phyloP scores from a whole-genome alignment of 2,888 invertebrate species.

The Fissipunctia ypsillon region DNA sequence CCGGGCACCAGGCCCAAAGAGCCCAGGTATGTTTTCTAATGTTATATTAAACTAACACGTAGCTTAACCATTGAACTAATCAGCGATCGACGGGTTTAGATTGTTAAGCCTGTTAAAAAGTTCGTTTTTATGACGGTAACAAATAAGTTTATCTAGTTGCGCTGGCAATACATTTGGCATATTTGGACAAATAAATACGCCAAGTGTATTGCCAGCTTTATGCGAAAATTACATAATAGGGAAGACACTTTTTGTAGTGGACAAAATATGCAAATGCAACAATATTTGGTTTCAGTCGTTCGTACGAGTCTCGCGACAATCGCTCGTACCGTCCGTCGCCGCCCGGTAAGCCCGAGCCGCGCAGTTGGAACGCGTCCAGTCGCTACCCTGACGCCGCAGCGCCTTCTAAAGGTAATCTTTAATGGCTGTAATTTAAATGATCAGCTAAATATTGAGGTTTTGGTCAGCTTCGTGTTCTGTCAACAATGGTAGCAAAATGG shows the following conservation, averaged over 20 bases:
- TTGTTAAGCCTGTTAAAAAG: neutral
- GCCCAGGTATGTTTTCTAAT: conserved; percentile 76
- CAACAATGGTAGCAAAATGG: neutral
- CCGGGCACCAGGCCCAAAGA: conserved; percentile 87
- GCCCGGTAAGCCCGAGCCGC: conserved; percentile 84
- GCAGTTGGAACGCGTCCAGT: conserved; percentile 82
- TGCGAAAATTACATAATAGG: neutral
- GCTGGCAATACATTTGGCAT: neutral
- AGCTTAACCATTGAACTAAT: neutral
- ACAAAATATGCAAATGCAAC: neutral
- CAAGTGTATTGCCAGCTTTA: neutral
- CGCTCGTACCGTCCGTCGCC: conserved; percentile 85
- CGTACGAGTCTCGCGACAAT: conserved; percentile 83
- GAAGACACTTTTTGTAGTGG: neutral
- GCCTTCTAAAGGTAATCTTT: conserved; percentile 79
- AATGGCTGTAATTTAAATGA: neutral
- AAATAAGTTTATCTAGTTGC: neutral
- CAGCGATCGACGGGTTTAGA: neutral
- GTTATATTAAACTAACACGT: neutral
- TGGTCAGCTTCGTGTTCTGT: neutral
- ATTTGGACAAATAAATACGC: neutral
- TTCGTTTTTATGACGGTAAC: neutral
- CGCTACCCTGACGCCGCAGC: conserved; percentile 82
- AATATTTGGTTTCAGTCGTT: conserved; percentile 73
- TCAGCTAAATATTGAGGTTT: neutral